Conservation (phyloP, 2,797 vertebrate species). For the Galaxias olidus region DNA sequence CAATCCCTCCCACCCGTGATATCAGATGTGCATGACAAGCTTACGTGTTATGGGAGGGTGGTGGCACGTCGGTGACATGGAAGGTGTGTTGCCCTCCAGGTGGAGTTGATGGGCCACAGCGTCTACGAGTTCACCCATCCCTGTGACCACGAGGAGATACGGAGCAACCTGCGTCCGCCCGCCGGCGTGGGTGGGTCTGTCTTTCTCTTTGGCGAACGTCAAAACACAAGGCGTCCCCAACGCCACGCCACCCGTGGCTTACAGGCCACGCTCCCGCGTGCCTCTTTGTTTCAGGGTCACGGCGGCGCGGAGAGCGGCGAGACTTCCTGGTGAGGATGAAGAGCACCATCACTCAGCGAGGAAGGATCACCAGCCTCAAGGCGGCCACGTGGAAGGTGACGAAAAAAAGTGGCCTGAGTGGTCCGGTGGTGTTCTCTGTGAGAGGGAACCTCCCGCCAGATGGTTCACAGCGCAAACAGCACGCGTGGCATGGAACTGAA, state of each 20-base stretch:
- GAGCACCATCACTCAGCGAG: constrained; percentile 87
- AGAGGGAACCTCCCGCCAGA: background rate
- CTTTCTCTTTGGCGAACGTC: background rate
- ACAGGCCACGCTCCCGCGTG: no score
- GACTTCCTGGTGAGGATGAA: constrained; percentile 94
- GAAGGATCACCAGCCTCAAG: constrained; percentile 87
- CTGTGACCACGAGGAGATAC: constrained; percentile 86
- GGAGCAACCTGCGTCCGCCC: constrained; percentile 83
- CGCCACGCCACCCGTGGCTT: no score
- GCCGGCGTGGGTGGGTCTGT: constrained; percentile 33
- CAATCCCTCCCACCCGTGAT: no score
- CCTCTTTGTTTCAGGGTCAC: background rate
- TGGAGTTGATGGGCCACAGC: constrained; percentile 86
- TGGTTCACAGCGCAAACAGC: no score
- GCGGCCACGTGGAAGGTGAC: constrained; percentile 89
- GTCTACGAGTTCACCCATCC: constrained; percentile 90
- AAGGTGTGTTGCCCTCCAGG: constrained; percentile 54
- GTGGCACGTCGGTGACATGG: no score
- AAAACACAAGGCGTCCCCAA: no score
- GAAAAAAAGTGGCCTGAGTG: background rate
- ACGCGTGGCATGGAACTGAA: no score
- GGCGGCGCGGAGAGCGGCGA: constrained; percentile 43
- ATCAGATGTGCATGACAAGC: no score
- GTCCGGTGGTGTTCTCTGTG: background rate
- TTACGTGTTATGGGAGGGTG: no score